Evolutionary conservation across 35 echinoderm and acorn worm genomes (phyloP), one percentile per base, ranked within the genome.

Genomic region (Chiridota heheva): DNA sequence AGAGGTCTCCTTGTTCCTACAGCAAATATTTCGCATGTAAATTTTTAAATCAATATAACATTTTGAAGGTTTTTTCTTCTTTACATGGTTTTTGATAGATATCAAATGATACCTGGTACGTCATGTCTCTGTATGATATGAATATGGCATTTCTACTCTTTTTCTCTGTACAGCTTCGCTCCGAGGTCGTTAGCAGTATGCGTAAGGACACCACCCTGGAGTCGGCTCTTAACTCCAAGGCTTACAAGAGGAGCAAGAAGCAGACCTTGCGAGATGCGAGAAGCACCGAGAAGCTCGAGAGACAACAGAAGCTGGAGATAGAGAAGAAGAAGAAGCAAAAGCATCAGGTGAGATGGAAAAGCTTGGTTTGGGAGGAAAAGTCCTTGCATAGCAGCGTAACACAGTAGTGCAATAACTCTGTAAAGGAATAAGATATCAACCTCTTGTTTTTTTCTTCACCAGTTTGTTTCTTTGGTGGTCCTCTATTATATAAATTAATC

Each of bases 191-290:
- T 27, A 80, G 76, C 15, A 78, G 95, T 44, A 98, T 98, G 95
- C 84, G 95, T 3, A 36, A 73, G 55, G 95, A 98, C 72, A 98
- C 95, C 71, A 98, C 95, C 2, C 49, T 98, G 31, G 95, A 98
- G 34, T 88, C 95, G 0, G 95, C 95, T 16, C 76, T 98, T 8
- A 98, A 98, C 67, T 91, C 89, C 42, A 98, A 98, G 74, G 95
- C 89, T 7, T 98, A 98, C 85, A 98, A 98, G 60, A 88, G 95
- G n/a, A 86, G 84, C 75, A 98, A 98, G 81, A 70, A 85, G 2
- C 95, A 98, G 81, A 86, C 95, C 18, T 67, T 98, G 69, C 70
- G 95, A 8, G 95, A 98, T 39, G 95, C 95, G 1, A 80, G 95
- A 33, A 70, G 91, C 42, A 98, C 95, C 0, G 95, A 98, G 60